Evolutionary conservation across 2,888 invertebrate genomes (phyloP).

Genomic region (Cyaniris semiargus): DNA sequence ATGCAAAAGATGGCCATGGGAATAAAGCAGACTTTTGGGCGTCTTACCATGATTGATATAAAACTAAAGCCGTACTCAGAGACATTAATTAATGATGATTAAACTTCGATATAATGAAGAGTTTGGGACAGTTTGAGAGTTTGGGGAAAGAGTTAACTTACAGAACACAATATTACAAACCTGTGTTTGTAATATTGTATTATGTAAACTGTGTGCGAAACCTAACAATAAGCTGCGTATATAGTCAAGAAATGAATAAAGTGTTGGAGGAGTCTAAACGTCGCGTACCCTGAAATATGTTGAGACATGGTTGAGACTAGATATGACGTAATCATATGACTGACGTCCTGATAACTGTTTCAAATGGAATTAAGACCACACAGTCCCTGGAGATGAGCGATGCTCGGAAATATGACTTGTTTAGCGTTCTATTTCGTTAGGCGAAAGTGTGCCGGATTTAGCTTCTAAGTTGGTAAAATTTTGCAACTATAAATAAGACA

Average conservation of each 20-base stretch:
- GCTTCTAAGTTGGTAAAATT: not conserved
- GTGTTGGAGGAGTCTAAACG: not conserved
- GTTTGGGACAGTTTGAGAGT: too few species aligned
- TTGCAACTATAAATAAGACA: too few species aligned
- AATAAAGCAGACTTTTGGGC: not conserved
- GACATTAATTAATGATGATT: too few species aligned
- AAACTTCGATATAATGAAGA: too few species aligned
- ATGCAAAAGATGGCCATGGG: not conserved
- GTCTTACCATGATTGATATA: too few species aligned
- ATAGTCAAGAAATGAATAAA: too few species aligned
- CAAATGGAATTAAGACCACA: not conserved
- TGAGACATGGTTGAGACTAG: not conserved
- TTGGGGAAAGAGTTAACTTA: too few species aligned
- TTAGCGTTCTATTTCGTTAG: not conserved
- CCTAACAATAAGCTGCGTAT: too few species aligned
- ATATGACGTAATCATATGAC: not conserved
- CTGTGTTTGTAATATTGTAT: too few species aligned
- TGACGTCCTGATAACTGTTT: not conserved
- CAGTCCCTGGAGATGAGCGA: not conserved
- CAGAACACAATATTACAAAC: too few species aligned
- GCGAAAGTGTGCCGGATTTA: not conserved
- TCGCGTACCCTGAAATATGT: not conserved
- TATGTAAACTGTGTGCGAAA: too few species aligned
- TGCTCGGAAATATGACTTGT: not conserved
- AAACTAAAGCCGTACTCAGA: too few species aligned